Conservation (phyloP, 2,888 invertebrate species). For the Fragum fragum region DNA sequence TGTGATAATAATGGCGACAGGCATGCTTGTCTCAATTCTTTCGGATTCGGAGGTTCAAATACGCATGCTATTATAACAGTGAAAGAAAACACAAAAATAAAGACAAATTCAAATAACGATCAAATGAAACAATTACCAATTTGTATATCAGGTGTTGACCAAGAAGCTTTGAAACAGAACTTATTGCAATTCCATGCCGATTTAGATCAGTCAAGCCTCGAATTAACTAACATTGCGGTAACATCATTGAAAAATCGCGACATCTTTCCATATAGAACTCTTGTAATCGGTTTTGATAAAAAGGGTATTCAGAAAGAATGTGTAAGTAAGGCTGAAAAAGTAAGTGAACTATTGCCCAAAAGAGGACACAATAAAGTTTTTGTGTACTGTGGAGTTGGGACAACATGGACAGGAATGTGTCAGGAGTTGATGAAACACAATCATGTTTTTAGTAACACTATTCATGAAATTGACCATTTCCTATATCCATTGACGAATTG, state of each 20-base stretch:
- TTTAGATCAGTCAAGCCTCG: neutral
- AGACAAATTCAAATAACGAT: neutral
- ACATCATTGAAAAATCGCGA: conserved; percentile 38
- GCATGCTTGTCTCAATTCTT: conserved; percentile 75
- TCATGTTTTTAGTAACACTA: conserved; percentile 61
- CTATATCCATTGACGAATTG: conserved; percentile 55
- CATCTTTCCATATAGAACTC: neutral
- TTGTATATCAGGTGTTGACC: conserved; percentile 29
- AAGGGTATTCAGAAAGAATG: conserved; percentile 9
- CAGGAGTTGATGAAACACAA: conserved; percentile 63
- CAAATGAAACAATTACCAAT: neutral
- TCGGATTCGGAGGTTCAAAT: conserved; percentile 82
- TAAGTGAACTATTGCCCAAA: neutral
- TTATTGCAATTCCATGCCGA: neutral
- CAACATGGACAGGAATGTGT: conserved; percentile 79
- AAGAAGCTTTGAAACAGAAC: conserved; percentile 1
- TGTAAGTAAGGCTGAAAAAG: neutral
- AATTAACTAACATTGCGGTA: conserved; percentile 24
- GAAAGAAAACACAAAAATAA: neutral
- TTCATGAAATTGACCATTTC: conserved; percentile 65
- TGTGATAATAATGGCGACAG: conserved; percentile 54
- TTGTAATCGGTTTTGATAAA: conserved; percentile 6
- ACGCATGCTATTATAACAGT: conserved; percentile 74
- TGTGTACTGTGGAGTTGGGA: conserved; percentile 81
- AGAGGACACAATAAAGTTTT: conserved; percentile 43